phyloP scores from a whole-genome alignment of 2,888 invertebrate genomes.

The Thalpophila matura region DNA sequence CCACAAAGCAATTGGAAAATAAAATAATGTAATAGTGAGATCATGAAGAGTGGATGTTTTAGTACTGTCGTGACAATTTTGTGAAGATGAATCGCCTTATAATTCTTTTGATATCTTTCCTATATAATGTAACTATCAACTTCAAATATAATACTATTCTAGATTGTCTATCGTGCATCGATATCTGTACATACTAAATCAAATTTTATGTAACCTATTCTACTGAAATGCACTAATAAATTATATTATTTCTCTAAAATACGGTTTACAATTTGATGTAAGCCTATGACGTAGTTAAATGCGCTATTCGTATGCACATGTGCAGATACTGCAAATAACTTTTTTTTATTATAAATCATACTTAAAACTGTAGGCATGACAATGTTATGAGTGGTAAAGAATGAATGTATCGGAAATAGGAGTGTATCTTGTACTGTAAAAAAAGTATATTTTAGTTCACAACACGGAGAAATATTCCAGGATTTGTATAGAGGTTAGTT shows the following conservation, averaged over 20 bases:
- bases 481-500: neutral
- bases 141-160: slow-evolving; percentile 65
- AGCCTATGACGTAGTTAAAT: slow-evolving; percentile 54
- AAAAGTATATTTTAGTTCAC: slow-evolving; percentile 61
- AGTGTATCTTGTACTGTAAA: slow-evolving; percentile 71
- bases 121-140: slow-evolving; percentile 56
- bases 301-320: slow-evolving; percentile 70
- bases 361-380: slow-evolving; percentile 69
- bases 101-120: slow-evolving; percentile 45
- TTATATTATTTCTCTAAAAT: slow-evolving; percentile 60
- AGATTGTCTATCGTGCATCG: slow-evolving; percentile 79
- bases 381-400: slow-evolving; percentile 70
- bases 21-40: slow-evolving; percentile 82
- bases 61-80: slow-evolving; percentile 66
- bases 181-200: slow-evolving; percentile 68
- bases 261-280: slow-evolving; percentile 57
- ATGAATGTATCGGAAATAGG: slow-evolving; percentile 74
- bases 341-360: slow-evolving; percentile 50
- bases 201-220: slow-evolving; percentile 68
- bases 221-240: slow-evolving; percentile 80
- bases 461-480: slow-evolving; percentile 35
- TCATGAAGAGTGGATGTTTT: slow-evolving; percentile 78
- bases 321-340: slow-evolving; percentile 62
- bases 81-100: slow-evolving; percentile 72
- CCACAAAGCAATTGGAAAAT: slow-evolving; percentile 89